Evolutionary conservation across 2,888 invertebrate genomes (phyloP), one percentile per base, ranked within the genome.

Genomic region (Diarsia mendica): DNA sequence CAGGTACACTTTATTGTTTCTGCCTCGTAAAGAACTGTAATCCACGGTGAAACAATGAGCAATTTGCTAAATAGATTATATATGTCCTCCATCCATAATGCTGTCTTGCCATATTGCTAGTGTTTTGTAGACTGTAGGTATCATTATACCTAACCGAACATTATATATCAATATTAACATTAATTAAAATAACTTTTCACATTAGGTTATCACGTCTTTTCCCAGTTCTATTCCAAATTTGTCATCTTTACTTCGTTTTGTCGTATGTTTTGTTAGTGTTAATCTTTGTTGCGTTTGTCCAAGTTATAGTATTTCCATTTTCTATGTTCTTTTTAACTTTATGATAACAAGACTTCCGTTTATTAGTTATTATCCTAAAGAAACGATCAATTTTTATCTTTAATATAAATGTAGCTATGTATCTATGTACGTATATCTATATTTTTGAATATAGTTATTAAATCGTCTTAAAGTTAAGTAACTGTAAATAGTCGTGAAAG

Each of bases 21-120:
- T 94, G 93, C 89, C 89, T 95, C 95, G 93, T 95, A 95, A 95
- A 95, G 92, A 93, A 92, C 92, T 93, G 93, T 94, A 95, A 95
- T 95, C 94, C 94, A 93, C 86, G 51, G 89, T 91, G 93, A 93
- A 95, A 96, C 96, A 96, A 96, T 96, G 94, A 95, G 95, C 96
- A 94, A 96, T 96, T 96, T 94, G 92, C 94, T 94, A 94, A 95
- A 95, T 95, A 95, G 93, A 96, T 95, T 94, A 95, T 92, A 93
- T 93, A 94, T 94, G 95, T 95, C 95, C 95, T 95, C 95, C 96
- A 95, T 95, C 93, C 91, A 92, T 95, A 94, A 93, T 94, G 94
- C 94, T 95, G 95, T 96, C 96, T 96, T 96, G 96, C 96, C 96
- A 96, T 96, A 95, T 92, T 92, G 91, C 94, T 95, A 95, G 95